phyloP scores from a whole-genome alignment of 2,888 invertebrate species.

The Tipula lateralis region DNA sequence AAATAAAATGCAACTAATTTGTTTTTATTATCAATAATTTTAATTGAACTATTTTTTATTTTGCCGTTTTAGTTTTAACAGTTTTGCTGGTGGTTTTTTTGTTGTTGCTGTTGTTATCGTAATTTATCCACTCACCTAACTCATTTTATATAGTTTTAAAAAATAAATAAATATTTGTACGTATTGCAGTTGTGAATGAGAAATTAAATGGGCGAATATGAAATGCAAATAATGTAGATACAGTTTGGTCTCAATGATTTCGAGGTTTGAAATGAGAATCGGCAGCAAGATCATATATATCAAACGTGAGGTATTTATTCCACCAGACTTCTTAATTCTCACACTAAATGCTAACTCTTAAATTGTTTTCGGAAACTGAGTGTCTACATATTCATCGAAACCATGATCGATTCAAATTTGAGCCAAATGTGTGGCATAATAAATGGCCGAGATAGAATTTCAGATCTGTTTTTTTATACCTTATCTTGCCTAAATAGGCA shows the following conservation, averaged over 20 bases:
- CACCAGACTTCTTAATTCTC: no score
- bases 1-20: conserved; percentile 13
- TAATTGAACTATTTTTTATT: conserved; percentile 15
- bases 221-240: neutral
- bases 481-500: no score
- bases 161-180: neutral
- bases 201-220: neutral
- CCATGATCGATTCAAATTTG: no score
- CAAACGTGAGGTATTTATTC: no score
- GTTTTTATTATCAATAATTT: conserved; percentile 24
- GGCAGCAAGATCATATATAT: no score
- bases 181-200: neutral
- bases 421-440: no score
- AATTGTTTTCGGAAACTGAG: no score
- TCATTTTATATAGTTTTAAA: neutral
- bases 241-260: neutral
- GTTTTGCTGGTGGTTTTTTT: neutral
- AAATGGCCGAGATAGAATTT: no score
- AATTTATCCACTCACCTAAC: conserved; percentile 20
- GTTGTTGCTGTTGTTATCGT: neutral
- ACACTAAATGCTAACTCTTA: no score
- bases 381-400: no score
- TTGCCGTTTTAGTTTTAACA: conserved; percentile 6
- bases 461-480: no score
- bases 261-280: neutral